Evolutionary conservation across 1,140 invertebrate genomes (phyloP).

Genomic region (Drosophila ficusphila): DNA sequence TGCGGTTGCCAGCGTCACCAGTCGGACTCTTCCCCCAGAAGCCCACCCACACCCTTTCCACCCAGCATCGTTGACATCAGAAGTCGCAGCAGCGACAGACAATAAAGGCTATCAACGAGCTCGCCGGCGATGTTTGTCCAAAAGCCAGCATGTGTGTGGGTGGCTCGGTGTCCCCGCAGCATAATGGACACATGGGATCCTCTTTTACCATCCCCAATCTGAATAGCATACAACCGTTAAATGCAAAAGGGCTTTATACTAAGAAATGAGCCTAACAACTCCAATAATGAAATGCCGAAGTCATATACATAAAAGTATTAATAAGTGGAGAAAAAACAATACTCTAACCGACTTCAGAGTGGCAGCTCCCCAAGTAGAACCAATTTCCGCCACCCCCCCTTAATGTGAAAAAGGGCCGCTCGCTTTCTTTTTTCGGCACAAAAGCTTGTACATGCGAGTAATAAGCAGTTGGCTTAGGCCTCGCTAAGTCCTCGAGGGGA

Average conservation of each 20-base stretch:
- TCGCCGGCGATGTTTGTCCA: constrained; percentile 8
- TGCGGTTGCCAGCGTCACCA: constrained; percentile 69
- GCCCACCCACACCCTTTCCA: not conserved
- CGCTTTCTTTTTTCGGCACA: constrained; percentile 37
- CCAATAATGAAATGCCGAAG: too few relatives aligned
- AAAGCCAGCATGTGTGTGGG: constrained; percentile 21
- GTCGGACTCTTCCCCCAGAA: not conserved
- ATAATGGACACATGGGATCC: constrained; percentile 47
- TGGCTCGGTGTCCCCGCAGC: constrained; percentile 17
- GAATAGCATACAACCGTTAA: too few relatives aligned
- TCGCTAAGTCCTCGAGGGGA: constrained; percentile 13
- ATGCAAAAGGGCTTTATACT: too few relatives aligned
- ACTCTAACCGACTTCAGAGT: too few relatives aligned
- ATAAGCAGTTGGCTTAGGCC: constrained; percentile 72
- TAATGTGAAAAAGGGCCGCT: too few relatives aligned
- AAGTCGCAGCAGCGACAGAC: constrained; percentile 71
- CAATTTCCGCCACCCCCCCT: constrained; percentile 22
- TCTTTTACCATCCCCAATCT: constrained; percentile 38
- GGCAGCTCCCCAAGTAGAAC: not conserved
- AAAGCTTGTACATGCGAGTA: constrained; percentile 51
- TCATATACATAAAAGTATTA: too few relatives aligned
- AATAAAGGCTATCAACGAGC: constrained; percentile 72
- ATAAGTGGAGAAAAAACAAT: too few relatives aligned
- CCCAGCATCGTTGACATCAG: constrained; percentile 68
- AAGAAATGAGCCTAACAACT: not conserved